A percentile compares a stretch with the other conserved stretches of the same genome.
Conservation (phyloP, 2,797 vertebrate genomes). For the Halcyon leucocephala region DNA sequence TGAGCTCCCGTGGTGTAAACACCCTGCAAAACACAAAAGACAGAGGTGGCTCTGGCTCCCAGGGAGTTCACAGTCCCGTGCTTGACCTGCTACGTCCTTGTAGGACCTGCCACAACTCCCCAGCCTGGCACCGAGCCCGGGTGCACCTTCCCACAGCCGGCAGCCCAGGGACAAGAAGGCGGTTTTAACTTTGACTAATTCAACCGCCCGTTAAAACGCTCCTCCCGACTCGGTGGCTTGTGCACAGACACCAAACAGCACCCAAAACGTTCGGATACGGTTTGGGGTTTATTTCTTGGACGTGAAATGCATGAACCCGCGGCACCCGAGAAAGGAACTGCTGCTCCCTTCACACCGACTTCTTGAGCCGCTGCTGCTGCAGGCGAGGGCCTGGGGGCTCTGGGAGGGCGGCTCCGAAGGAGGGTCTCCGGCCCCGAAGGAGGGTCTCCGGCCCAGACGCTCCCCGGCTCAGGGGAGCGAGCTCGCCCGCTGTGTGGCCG, state of each 20-base stretch:
- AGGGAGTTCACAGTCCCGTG: accelerated
- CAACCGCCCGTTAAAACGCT: background rate
- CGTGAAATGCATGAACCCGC: background rate
- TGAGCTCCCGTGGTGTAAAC: background rate
- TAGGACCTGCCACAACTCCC: background rate
- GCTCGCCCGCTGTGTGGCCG: background rate
- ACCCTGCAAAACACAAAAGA: background rate
- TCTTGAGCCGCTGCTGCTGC: too few species aligned
- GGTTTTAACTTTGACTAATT: background rate
- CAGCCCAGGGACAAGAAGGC: background rate
- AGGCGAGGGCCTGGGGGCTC: too few species aligned
- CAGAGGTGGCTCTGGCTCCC: background rate
- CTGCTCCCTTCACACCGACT: too few species aligned
- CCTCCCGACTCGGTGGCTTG: background rate
- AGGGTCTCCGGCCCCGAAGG: too few species aligned
- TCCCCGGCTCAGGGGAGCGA: background rate
- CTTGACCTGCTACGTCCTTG: background rate
- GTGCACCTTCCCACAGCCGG: background rate
- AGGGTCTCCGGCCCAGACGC: too few species aligned
- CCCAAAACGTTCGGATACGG: background rate
- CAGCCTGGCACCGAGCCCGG: background rate
- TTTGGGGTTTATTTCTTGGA: accelerated
- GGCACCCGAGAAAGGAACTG: too few species aligned
- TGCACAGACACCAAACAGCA: background rate
- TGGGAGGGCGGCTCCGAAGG: too few species aligned